phyloP scores from a whole-genome alignment of 2,888 invertebrate species.

The Cyclophora albipunctata region DNA sequence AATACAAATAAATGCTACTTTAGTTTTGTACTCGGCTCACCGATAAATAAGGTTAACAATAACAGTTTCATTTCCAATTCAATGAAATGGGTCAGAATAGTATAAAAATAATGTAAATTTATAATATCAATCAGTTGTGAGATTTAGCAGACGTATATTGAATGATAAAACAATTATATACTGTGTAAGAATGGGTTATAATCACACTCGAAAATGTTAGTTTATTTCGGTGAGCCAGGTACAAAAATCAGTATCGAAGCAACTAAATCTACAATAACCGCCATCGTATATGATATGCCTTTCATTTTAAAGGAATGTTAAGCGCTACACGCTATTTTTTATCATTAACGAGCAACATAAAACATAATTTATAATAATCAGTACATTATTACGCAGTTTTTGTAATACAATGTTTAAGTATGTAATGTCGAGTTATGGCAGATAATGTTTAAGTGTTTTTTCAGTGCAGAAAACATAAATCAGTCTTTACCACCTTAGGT shows the following conservation, averaged over 20 bases:
- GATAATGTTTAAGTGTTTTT: too few species aligned
- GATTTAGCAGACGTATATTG: not conserved
- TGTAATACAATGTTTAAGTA: too few species aligned
- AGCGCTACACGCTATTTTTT: constrained; percentile 33
- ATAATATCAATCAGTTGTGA: too few species aligned
- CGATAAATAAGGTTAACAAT: not conserved
- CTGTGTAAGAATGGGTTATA: too few species aligned
- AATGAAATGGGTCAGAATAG: too few species aligned
- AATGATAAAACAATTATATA: too few species aligned
- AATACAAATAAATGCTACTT: constrained; percentile 37
- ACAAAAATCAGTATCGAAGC: constrained; percentile 32
- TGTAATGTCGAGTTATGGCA: too few species aligned
- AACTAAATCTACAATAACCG: constrained; percentile 46
- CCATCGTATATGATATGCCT: constrained; percentile 57
- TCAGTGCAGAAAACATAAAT: constrained; percentile 25
- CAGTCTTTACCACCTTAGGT: constrained; percentile 40
- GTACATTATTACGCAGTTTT: too few species aligned
- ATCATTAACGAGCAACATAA: constrained; percentile 41
- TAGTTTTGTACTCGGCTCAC: constrained; percentile 36
- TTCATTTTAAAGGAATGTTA: constrained; percentile 54
- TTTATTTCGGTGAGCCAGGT: constrained; percentile 33
- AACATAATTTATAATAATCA: not conserved
- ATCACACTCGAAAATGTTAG: too few species aligned
- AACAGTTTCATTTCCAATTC: too few species aligned
- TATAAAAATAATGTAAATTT: too few species aligned